A percentile compares a stretch with the other conserved stretches of the same genome.
Evolutionary conservation across 2,888 invertebrate genomes (phyloP).

Genomic region (Allacma fusca): DNA sequence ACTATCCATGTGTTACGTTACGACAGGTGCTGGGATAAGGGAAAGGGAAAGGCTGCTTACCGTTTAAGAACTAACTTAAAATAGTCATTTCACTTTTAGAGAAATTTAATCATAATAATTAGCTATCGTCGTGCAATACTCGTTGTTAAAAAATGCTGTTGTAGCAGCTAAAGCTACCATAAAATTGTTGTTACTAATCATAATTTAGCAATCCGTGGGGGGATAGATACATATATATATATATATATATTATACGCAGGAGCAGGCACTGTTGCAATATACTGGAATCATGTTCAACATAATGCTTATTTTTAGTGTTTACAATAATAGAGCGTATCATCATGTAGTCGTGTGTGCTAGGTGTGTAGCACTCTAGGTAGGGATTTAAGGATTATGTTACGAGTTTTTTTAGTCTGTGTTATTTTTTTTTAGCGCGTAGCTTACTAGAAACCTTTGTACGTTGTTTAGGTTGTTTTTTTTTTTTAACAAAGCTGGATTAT

Average conservation of each 20-base stretch:
- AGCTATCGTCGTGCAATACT: constrained; percentile 6
- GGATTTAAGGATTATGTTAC: neutral
- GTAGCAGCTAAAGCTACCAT: neutral
- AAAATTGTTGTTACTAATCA: neutral
- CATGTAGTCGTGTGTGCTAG: neutral
- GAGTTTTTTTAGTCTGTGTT: neutral
- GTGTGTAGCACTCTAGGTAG: neutral
- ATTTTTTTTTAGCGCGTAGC: neutral
- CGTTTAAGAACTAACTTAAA: constrained; percentile 16
- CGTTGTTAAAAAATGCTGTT: neutral
- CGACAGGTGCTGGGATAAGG: constrained; percentile 27
- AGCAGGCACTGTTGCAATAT: neutral
- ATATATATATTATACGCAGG: neutral
- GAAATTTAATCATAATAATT: neutral
- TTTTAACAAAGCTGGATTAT: neutral
- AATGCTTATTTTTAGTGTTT: neutral
- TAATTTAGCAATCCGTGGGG: neutral
- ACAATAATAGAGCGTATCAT: neutral
- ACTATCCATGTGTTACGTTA: constrained; percentile 4
- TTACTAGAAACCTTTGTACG: neutral
- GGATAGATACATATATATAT: too few relatives aligned
- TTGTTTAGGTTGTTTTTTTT: neutral
- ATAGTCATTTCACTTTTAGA: constrained; percentile 30
- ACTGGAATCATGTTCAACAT: neutral
- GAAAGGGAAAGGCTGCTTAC: constrained; percentile 35